These are phyloP conservation scores for Eilema griseolum DNA, from an alignment of 2,888 invertebrate genomes.

Conservation along the genomic window DNA sequence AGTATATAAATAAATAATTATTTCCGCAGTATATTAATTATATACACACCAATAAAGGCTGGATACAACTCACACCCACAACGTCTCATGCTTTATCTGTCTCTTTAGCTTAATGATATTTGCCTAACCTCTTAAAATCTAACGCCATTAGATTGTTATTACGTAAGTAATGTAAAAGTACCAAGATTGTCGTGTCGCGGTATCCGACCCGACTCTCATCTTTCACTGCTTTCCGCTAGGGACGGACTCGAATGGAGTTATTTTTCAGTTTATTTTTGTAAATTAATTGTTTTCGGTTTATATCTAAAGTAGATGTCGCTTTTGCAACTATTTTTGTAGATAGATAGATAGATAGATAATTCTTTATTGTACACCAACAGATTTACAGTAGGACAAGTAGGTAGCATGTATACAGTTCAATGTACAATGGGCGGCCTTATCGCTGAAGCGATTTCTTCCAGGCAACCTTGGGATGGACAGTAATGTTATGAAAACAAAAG, in stretches of 20 bases:
- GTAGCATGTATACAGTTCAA: too few species aligned
- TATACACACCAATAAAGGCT: not conserved
- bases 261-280: slow-evolving; percentile 14
- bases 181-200: slow-evolving; percentile 65
- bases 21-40: not conserved
- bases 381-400: too few species aligned
- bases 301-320: not conserved
- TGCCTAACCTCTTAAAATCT: slow-evolving; percentile 3
- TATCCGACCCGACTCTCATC: slow-evolving; percentile 80
- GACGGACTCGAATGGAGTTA: slow-evolving; percentile 59
- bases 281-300: not conserved
- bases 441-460: too few species aligned
- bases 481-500: too few species aligned
- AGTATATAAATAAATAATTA: not conserved
- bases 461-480: too few species aligned
- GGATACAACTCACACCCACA: not conserved
- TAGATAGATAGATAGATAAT: too few species aligned
- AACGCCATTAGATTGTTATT: slow-evolving; percentile 33
- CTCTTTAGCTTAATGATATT: slow-evolving; percentile 1
- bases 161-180: slow-evolving; percentile 61
- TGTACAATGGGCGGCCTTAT: too few species aligned
- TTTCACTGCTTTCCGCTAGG: slow-evolving; percentile 82
- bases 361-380: too few species aligned
- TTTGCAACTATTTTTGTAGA: not conserved
- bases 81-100: not conserved